phyloP scores from a whole-genome alignment of 2,888 invertebrate genomes.

The Trichogramma evanescens region DNA sequence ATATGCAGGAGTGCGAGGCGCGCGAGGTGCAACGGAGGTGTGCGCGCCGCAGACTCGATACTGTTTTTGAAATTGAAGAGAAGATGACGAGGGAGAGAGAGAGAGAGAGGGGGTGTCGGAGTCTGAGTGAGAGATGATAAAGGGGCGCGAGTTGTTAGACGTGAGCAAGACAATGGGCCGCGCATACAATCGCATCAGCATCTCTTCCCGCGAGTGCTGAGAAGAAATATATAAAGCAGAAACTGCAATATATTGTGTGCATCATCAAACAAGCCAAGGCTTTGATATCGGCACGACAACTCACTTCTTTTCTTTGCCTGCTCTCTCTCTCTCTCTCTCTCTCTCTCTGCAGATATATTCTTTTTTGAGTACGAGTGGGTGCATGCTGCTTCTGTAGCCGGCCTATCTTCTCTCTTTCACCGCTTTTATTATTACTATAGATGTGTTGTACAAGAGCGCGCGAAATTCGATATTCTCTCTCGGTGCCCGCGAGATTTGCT shows the following conservation, averaged over 20 bases:
- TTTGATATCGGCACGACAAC: constrained; percentile 22
- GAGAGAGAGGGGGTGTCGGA: constrained; percentile 11
- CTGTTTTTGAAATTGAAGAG: too few species aligned
- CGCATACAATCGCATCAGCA: constrained; percentile 48
- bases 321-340: constrained; percentile 5
- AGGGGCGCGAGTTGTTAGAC: constrained; percentile 41
- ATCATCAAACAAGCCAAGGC: constrained; percentile 16
- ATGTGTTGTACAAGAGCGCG: not conserved
- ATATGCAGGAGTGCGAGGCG: constrained; percentile 1
- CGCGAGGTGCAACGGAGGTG: constrained; percentile 46
- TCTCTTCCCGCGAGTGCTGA: constrained; percentile 32
- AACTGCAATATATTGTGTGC: constrained; percentile 35
- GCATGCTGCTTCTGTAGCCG: not conserved
- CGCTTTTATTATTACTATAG: not conserved
- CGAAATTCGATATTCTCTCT: constrained; percentile 9
- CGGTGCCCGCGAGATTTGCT: too few species aligned
- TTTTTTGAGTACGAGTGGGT: too few species aligned
- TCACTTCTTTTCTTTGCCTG: constrained; percentile 14
- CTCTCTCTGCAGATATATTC: not conserved
- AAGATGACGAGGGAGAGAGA: not conserved
- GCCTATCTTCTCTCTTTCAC: not conserved
- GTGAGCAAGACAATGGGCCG: constrained; percentile 44
- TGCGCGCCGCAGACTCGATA: constrained; percentile 43
- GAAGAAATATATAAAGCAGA: not conserved
- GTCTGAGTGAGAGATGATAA: constrained; percentile 46